Evolutionary conservation across 2,888 invertebrate genomes (phyloP).

Genomic region (Campoplex capitator): DNA sequence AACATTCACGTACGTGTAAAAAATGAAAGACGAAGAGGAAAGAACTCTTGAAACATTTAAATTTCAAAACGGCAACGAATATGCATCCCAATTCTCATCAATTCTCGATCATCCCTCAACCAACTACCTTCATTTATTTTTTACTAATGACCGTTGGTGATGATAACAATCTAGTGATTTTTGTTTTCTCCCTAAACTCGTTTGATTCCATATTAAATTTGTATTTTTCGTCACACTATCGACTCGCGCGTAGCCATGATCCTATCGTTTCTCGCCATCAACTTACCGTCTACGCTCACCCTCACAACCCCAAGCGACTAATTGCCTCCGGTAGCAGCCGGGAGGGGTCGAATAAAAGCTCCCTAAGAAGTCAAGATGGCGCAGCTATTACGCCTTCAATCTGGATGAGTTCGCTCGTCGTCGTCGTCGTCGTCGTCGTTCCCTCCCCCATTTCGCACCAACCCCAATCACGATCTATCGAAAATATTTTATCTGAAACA

Average conservation of each 20-base stretch:
- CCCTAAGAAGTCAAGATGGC: conserved; percentile 81
- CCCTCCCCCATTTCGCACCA: conserved; percentile 40
- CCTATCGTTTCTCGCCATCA: conserved; percentile 32
- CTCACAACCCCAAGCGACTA: conserved; percentile 74
- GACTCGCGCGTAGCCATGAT: conserved; percentile 50
- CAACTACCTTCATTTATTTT: neutral
- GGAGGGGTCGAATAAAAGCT: conserved; percentile 70
- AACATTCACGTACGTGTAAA: conserved; percentile 51
- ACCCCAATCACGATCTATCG: conserved; percentile 58
- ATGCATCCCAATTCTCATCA: conserved; percentile 30
- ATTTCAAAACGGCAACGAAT: conserved; percentile 63
- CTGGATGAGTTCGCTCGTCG: conserved; percentile 72
- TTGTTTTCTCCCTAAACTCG: neutral
- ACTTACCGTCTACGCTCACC: conserved; percentile 54
- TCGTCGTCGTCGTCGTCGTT: conserved; percentile 62
- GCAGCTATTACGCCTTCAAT: conserved; percentile 83
- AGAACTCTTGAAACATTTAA: conserved; percentile 63
- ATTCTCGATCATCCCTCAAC: conserved; percentile 5
- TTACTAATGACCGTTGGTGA: neutral
- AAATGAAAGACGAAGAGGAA: neutral
- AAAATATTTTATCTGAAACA: conserved; percentile 73
- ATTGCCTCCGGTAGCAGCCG: conserved; percentile 77
- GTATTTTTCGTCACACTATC: conserved; percentile 15
- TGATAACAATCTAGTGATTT: conserved; percentile 1
- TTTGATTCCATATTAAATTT: neutral